phyloP scores from a whole-genome alignment of 1,140 invertebrate species.

The Holcopasites calliopsidis region DNA sequence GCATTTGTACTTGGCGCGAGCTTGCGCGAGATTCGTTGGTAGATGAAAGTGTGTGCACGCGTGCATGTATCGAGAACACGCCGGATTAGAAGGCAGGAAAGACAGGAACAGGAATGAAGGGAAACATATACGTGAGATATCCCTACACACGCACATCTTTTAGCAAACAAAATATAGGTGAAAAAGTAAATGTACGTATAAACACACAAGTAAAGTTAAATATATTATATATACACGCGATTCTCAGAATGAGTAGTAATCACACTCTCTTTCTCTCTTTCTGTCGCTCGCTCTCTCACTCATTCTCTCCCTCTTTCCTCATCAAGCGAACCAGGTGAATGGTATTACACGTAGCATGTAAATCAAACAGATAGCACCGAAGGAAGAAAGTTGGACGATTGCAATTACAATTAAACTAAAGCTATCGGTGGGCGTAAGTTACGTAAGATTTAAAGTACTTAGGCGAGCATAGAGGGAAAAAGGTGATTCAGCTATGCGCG shows the following conservation, averaged over 20 bases:
- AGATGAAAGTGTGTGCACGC: neutral
- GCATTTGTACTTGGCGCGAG: neutral
- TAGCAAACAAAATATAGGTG: slow-evolving; percentile 23
- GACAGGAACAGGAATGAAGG: neutral
- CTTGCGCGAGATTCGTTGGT: neutral
- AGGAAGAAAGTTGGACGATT: neutral
- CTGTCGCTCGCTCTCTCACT: slow-evolving; percentile 5
- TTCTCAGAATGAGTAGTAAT: slow-evolving; percentile 21
- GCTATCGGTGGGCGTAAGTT: slow-evolving; percentile 25
- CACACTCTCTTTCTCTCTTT: too few relatives aligned
- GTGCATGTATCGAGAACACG: neutral
- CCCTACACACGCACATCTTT: slow-evolving; percentile 55
- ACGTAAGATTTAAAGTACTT: slow-evolving; percentile 60
- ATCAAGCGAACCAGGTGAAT: neutral
- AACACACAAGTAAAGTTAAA: slow-evolving; percentile 35
- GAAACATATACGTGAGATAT: slow-evolving; percentile 27
- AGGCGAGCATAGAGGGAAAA: slow-evolving; percentile 50
- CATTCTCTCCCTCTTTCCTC: too few relatives aligned
- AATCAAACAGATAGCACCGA: slow-evolving; percentile 2
- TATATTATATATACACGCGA: slow-evolving; percentile 17
- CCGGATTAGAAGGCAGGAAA: neutral
- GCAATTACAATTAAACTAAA: slow-evolving; percentile 28
- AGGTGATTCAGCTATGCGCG: slow-evolving; percentile 63
- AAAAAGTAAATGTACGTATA: slow-evolving; percentile 25
- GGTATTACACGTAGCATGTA: too few relatives aligned